A percentile compares a stretch with the other conserved stretches of the same genome.
Evolutionary conservation across 2,797 vertebrate species (phyloP).

Genomic region (Rhyacichthys aspro): DNA sequence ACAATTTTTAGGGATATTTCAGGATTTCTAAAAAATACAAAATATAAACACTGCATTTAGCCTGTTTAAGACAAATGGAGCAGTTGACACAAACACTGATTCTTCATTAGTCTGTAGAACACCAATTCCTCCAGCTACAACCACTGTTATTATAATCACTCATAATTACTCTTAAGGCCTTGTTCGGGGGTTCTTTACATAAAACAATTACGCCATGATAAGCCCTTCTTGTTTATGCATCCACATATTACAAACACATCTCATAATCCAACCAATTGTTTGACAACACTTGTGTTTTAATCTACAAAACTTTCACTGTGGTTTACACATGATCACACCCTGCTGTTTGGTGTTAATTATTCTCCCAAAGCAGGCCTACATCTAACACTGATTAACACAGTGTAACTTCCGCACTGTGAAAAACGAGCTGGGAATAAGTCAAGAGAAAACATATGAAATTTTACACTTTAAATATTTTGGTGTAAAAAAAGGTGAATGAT

Average conservation of each 20-base stretch:
- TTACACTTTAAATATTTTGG: neutral
- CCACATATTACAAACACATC: constrained; percentile 17
- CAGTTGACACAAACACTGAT: too few species aligned
- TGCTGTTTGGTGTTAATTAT: constrained; percentile 79
- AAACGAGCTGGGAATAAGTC: neutral
- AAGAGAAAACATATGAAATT: constrained; percentile 1
- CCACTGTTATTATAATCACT: constrained; percentile 87
- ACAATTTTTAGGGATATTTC: too few species aligned
- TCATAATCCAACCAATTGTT: constrained; percentile 16
- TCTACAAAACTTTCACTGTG: constrained; percentile 35
- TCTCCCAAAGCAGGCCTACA: constrained; percentile 64
- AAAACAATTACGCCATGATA: constrained; percentile 84
- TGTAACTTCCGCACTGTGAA: constrained; percentile 54
- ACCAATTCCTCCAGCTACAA: constrained; percentile 73
- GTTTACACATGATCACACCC: constrained; percentile 66
- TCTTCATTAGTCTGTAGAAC: too few species aligned
- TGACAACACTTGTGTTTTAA: constrained; percentile 28
- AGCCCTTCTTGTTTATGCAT: constrained; percentile 77
- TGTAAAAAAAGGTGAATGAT: constrained; percentile 41
- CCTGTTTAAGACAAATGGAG: too few species aligned
- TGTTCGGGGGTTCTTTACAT: constrained; percentile 82
- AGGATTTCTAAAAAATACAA: too few species aligned
- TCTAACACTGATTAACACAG: constrained; percentile 80
- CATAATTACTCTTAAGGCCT: constrained; percentile 90
- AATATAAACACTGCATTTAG: too few species aligned